phyloP scores from a whole-genome alignment of 2,113 vertebrate genomes.

The Colinus virginianus region DNA sequence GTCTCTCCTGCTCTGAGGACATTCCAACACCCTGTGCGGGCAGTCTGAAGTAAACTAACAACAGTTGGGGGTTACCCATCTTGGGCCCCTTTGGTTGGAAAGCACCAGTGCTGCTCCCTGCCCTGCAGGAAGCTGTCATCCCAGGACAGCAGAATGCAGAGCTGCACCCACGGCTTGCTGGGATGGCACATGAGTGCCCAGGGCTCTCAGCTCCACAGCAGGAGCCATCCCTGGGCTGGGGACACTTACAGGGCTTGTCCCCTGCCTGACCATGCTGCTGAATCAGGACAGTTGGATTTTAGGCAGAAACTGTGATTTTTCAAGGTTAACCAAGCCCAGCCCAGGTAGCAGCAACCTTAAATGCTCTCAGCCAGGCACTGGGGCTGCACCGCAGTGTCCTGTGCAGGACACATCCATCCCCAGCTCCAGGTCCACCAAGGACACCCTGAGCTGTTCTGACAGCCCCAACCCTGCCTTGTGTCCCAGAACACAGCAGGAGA shows the following conservation, averaged over 20 bases:
- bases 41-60: background rate
- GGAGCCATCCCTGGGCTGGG: background rate
- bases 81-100: rapidly evolving
- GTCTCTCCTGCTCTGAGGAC: constrained; percentile 52
- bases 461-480: background rate
- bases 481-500: background rate
- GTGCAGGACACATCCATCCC: rapidly evolving
- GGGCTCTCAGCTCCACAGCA: background rate
- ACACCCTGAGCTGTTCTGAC: rapidly evolving
- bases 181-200: rapidly evolving
- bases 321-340: background rate
- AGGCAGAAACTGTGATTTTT: background rate
- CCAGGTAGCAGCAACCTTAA: background rate
- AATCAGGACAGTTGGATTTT: background rate
- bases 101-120: background rate
- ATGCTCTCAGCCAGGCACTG: rapidly evolving
- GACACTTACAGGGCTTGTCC: rapidly evolving
- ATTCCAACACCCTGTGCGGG: background rate
- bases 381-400: background rate
- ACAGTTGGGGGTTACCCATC: background rate
- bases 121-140: background rate
- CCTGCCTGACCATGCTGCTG: background rate
- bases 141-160: rapidly evolving
- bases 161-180: rapidly evolving
- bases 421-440: rapidly evolving